These are phyloP conservation scores for Channallabes apus DNA, from an alignment of 2,797 vertebrate species.

Conservation along the genomic window DNA sequence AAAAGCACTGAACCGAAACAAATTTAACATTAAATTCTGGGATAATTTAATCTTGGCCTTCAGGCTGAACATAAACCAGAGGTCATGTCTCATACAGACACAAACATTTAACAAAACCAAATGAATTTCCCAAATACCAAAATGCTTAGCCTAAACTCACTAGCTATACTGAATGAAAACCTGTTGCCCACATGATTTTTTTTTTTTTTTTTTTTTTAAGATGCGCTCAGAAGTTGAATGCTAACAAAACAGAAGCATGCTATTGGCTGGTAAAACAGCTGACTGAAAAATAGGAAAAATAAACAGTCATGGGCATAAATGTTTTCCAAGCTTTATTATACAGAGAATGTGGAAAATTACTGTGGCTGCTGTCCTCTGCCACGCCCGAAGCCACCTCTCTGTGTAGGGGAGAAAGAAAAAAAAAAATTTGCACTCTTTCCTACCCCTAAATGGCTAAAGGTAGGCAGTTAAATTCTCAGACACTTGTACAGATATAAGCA, in stretches of 20 bases:
- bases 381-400: constrained; percentile 98
- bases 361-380: constrained; percentile 97
- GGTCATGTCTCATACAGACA: not conserved
- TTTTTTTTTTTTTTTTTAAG: too few relatives aligned
- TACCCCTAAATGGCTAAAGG: not conserved
- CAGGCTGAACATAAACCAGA: not conserved
- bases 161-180: not conserved
- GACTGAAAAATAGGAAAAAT: not conserved
- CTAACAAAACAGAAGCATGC: not conserved
- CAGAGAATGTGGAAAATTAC: constrained; percentile 81
- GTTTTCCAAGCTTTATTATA: constrained; percentile 85
- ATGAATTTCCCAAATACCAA: not conserved
- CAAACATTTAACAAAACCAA: not conserved
- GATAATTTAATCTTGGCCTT: not conserved
- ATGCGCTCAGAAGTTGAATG: too few relatives aligned
- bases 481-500: not conserved
- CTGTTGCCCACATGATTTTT: too few relatives aligned
- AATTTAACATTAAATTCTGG: not conserved
- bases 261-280: not conserved
- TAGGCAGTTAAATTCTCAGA: not conserved
- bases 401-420: constrained; percentile 59
- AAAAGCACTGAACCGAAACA: not conserved
- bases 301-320: constrained; percentile 10
- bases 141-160: not conserved
- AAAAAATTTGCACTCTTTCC: not conserved